Evolutionary conservation across 2,888 invertebrate genomes (phyloP).

Genomic region (Bhutanitis thaidina): DNA sequence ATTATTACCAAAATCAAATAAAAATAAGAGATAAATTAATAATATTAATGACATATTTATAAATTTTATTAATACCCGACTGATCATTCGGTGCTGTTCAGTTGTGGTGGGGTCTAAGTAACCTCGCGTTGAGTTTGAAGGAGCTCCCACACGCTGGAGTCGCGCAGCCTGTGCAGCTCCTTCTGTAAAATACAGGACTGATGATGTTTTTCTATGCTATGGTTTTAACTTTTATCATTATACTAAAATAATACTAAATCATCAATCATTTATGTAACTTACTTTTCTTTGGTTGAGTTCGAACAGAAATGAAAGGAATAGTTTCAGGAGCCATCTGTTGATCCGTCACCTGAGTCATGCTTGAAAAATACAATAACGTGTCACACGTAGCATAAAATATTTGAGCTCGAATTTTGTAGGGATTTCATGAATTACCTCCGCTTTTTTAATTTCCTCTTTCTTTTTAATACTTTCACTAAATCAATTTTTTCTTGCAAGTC

Average conservation of each 20-base stretch:
- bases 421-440: constrained; percentile 43
- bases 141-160: constrained; percentile 43
- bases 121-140: constrained; percentile 45
- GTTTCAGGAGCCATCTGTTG: constrained; percentile 36
- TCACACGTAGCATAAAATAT: too few species aligned
- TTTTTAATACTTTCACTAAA: constrained; percentile 58
- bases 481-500: constrained; percentile 66
- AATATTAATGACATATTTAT: too few species aligned
- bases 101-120: constrained; percentile 56
- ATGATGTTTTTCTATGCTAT: constrained; percentile 30
- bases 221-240: too few species aligned
- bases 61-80: constrained; percentile 32
- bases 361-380: constrained; percentile 26
- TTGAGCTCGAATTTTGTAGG: too few species aligned
- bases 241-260: too few species aligned
- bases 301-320: constrained; percentile 53
- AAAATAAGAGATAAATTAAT: not conserved
- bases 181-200: constrained; percentile 54
- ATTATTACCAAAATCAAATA: too few species aligned
- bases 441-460: constrained; percentile 61
- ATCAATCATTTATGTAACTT: too few species aligned
- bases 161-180: constrained; percentile 47
- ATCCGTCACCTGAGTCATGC: constrained; percentile 56
- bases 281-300: constrained; percentile 68
- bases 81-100: constrained; percentile 62